Percentiles rank a stretch among this genome's conserved stretches.
Conservation (phyloP, 2,113 vertebrate genomes). For the Hypocryptadius cinnamomeus region DNA sequence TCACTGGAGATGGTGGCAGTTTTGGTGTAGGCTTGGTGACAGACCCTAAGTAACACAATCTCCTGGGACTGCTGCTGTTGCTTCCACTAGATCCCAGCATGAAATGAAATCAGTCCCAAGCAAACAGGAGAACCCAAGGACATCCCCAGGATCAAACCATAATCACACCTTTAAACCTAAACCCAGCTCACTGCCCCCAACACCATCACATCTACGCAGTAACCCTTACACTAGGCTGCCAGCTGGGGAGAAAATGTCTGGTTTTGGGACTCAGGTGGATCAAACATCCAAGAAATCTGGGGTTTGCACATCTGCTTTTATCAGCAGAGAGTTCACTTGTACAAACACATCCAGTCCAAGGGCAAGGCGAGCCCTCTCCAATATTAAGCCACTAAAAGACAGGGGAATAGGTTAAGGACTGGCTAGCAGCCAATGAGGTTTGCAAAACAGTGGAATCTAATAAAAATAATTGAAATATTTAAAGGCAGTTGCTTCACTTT, state of each 20-base stretch:
- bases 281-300: neutral
- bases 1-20: neutral
- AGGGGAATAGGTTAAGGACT: slow-evolving; percentile 21
- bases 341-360: slow-evolving; percentile 36
- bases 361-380: slow-evolving; percentile 15
- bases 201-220: rapidly evolving
- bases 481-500: slow-evolving; percentile 52
- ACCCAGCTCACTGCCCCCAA: neutral
- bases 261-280: neutral
- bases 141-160: neutral
- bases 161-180: neutral
- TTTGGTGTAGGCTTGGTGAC: neutral
- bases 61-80: neutral
- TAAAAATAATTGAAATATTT: slow-evolving; percentile 65
- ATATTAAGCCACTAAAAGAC: slow-evolving; percentile 40
- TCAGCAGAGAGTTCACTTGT: slow-evolving; percentile 19
- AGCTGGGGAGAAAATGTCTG: neutral
- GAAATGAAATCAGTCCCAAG: neutral
- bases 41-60: neutral
- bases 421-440: slow-evolving; percentile 55
- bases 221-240: neutral
- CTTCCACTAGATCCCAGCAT: neutral
- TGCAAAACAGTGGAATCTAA: slow-evolving; percentile 56
- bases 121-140: neutral
- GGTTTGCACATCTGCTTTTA: slow-evolving; percentile 24